A percentile compares a stretch with the other conserved stretches of the same genome.
Conservation (phyloP, 2,113 vertebrate species). For the Elachura formosa region DNA sequence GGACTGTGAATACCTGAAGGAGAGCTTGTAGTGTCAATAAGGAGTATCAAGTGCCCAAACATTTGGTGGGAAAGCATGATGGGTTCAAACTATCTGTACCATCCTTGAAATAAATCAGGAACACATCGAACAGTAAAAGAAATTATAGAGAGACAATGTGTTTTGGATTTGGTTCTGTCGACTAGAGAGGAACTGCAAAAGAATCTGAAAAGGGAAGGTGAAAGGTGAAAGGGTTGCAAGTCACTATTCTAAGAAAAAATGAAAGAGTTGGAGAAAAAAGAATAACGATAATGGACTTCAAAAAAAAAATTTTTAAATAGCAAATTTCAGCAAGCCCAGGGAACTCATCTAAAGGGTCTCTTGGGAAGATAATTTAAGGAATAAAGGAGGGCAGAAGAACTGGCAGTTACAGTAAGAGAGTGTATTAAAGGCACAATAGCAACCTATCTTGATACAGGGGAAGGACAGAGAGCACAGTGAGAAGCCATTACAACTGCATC, state of each 20-base stretch:
- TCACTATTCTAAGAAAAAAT: background rate
- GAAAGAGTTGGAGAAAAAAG: background rate
- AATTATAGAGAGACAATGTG: background rate
- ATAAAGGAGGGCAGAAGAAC: slow-evolving; percentile 12
- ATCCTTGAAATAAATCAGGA: background rate
- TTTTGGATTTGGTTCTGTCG: background rate
- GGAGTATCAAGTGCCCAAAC: background rate
- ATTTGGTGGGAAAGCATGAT: background rate
- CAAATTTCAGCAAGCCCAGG: background rate
- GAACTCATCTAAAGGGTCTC: background rate
- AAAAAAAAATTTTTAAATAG: background rate
- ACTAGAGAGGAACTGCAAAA: background rate
- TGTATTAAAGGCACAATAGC: slow-evolving; percentile 15
- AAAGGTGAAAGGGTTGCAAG: background rate
- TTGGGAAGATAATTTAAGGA: slow-evolving; percentile 3
- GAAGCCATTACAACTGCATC: slow-evolving; percentile 42
- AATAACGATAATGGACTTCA: background rate
- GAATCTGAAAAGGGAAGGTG: background rate
- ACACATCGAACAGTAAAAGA: accelerated
- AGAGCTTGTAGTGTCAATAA: background rate
- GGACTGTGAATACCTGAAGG: background rate
- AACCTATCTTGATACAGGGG: background rate
- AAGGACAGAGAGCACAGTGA: slow-evolving; percentile 32
- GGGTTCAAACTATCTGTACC: background rate
- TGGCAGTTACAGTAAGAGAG: background rate